Percentiles rank a stretch among this genome's conserved stretches.
Evolutionary conservation across 1,140 invertebrate genomes (phyloP).

Genomic region (Sycophila sp.): DNA sequence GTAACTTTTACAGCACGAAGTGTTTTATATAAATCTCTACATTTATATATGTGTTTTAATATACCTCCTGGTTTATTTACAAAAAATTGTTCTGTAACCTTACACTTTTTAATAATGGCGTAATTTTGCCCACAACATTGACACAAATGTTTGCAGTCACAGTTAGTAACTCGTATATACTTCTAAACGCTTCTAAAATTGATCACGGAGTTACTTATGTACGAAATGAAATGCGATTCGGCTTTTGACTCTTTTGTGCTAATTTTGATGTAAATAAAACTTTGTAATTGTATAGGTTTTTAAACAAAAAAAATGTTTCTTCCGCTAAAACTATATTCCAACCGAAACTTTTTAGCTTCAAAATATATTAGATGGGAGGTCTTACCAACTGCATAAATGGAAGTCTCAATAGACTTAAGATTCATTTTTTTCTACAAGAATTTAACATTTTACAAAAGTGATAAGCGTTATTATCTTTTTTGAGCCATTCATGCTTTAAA

Average conservation of each 20-base stretch:
- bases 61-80: neutral
- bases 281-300: neutral
- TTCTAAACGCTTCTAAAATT: neutral
- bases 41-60: too few species aligned
- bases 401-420: neutral
- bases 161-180: neutral
- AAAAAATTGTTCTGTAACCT: neutral
- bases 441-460: neutral
- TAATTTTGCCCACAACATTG: neutral
- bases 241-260: neutral
- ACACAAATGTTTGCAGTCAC: neutral
- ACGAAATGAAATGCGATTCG: neutral
- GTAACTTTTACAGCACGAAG: neutral
- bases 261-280: neutral
- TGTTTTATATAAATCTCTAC: too few species aligned
- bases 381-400: neutral
- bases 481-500: neutral
- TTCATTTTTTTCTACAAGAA: neutral
- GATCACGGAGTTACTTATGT: neutral
- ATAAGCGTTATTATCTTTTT: neutral
- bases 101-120: neutral
- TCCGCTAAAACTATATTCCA: neutral
- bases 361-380: neutral
- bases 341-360: neutral
- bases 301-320: neutral